phyloP scores from a whole-genome alignment of 2,113 vertebrate genomes.

The Spea multiplicata region DNA sequence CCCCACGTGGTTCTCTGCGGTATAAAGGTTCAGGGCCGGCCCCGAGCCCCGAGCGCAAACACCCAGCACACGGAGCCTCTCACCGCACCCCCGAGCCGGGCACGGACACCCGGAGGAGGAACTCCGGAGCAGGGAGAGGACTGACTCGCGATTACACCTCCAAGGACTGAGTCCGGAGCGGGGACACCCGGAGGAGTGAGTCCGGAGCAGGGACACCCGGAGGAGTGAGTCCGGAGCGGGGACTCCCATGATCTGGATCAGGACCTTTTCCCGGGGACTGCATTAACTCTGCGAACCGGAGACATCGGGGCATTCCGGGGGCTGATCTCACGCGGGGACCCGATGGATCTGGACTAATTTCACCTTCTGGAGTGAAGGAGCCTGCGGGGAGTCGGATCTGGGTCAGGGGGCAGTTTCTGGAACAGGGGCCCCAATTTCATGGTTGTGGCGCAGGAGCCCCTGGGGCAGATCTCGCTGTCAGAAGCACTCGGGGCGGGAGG shows the following conservation, averaged over 20 bases:
- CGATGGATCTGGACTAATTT: neutral
- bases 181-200: neutral
- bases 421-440: neutral
- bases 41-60: constrained; percentile 60
- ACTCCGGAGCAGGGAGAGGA: neutral
- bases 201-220: too few relatives aligned
- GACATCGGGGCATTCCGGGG: neutral
- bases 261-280: neutral
- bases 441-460: neutral
- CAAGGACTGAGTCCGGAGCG: neutral
- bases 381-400: too few relatives aligned
- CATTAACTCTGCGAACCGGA: neutral
- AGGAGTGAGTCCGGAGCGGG: neutral
- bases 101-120: neutral
- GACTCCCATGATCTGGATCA: neutral
- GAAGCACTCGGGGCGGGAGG: neutral
- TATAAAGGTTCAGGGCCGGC: constrained; percentile 84
- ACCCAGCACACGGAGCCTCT: neutral
- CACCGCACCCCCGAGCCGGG: neutral
- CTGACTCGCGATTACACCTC: neutral
- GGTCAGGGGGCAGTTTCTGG: neutral
- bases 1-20: constrained; percentile 82
- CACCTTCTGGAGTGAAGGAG: too few relatives aligned
- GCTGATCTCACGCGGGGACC: neutral
- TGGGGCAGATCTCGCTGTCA: neutral